Evolutionary conservation across 2,888 invertebrate genomes (phyloP).

Genomic region (Xestobium rufovillosum): DNA sequence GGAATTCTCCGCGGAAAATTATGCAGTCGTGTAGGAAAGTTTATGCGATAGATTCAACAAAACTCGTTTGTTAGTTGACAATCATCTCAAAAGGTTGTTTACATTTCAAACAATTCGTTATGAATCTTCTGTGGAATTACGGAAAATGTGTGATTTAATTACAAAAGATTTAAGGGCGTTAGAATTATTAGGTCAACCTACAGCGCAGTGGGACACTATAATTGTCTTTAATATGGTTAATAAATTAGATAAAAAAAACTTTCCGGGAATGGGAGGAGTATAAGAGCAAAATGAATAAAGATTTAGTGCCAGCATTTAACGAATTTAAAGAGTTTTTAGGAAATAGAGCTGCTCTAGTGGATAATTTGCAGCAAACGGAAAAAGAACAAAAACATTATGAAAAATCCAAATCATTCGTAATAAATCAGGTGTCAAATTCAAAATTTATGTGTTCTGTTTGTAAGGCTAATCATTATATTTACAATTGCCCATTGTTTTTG

Average conservation of each 20-base stretch:
- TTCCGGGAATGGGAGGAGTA: conserved; percentile 22
- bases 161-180: conserved; percentile 9
- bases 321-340: conserved; percentile 6
- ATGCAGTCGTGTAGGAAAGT: conserved; percentile 18
- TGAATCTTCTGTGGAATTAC: conserved; percentile 6
- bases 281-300: no score
- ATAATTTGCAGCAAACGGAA: no score
- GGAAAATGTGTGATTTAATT: conserved; percentile 10
- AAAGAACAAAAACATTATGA: no score
- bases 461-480: conserved; percentile 12
- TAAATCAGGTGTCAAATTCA: neutral
- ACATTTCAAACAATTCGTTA: conserved; percentile 6
- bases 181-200: conserved; percentile 19
- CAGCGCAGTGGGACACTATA: conserved; percentile 24
- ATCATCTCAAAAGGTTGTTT: conserved; percentile 18
- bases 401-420: no score
- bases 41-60: conserved; percentile 19
- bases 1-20: conserved; percentile 17
- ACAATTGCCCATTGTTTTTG: conserved; percentile 11
- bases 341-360: no score
- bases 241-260: conserved; percentile 24
- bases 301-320: conserved; percentile 1
- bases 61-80: conserved; percentile 17
- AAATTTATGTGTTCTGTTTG: conserved; percentile 7
- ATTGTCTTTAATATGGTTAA: conserved; percentile 22